Conservation (phyloP, 2,797 vertebrate genomes). For the Cynopterus sphinx region DNA sequence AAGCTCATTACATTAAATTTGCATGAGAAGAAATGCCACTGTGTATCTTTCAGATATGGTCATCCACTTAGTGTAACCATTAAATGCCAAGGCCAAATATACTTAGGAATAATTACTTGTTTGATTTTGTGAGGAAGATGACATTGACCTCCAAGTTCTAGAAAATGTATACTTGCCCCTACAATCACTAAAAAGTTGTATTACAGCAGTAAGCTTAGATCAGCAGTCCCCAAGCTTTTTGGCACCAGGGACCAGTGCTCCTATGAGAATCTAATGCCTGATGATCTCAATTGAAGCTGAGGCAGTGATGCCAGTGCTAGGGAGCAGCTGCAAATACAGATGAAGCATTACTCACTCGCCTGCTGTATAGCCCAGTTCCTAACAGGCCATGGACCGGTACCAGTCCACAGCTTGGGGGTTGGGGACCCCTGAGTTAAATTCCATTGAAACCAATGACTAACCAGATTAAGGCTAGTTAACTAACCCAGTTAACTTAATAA, state of each 20-base stretch:
- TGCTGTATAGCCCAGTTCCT: too few relatives aligned
- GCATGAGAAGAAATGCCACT: background rate
- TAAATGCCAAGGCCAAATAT: background rate
- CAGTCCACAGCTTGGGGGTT: too few relatives aligned
- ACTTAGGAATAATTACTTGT: background rate
- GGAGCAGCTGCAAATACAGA: too few relatives aligned
- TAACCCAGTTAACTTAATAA: constrained; percentile 13
- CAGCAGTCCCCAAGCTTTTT: too few relatives aligned
- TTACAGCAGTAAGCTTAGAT: background rate
- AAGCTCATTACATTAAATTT: background rate
- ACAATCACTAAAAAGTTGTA: background rate
- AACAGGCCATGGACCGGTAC: too few relatives aligned
- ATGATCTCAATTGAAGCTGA: too few relatives aligned
- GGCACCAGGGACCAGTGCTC: too few relatives aligned
- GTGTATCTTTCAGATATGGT: background rate
- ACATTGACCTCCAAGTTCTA: background rate
- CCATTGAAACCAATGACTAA: background rate
- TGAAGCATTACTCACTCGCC: too few relatives aligned
- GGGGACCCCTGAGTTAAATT: background rate
- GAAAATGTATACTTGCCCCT: background rate
- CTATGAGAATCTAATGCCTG: too few relatives aligned
- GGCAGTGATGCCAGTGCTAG: too few relatives aligned
- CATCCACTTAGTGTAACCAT: background rate
- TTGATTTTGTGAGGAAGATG: constrained; percentile 9
- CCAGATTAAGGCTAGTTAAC: background rate